These are phyloP conservation scores for Aspiorhynchus laticeps DNA, from an alignment of 2,113 vertebrate species.

Conservation along the genomic window DNA sequence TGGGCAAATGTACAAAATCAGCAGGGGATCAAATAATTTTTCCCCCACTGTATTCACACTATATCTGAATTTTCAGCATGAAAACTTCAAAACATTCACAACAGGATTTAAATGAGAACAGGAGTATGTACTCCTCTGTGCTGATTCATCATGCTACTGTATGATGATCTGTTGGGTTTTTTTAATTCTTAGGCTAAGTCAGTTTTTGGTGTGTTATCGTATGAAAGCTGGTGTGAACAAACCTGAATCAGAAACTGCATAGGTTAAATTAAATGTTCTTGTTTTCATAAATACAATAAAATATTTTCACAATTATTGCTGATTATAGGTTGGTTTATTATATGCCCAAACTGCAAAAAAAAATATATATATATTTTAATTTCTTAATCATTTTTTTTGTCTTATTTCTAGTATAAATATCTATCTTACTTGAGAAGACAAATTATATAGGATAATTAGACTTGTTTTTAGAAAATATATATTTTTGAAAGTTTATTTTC, in stretches of 20 bases:
- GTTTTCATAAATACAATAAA: background rate
- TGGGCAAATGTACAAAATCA: no score
- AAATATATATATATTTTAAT: no score
- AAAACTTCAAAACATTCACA: background rate
- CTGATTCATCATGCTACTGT: background rate
- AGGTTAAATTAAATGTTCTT: background rate
- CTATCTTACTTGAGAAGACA: background rate
- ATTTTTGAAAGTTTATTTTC: background rate
- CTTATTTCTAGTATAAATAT: background rate
- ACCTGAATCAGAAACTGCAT: background rate
- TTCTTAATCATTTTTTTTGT: background rate
- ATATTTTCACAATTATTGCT: background rate
- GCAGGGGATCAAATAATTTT: no score
- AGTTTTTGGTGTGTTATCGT: background rate
- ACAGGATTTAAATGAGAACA: no score
- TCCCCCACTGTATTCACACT: no score
- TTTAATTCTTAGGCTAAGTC: no score
- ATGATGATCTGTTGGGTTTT: background rate
- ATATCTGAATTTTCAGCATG: background rate
- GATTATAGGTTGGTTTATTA: background rate
- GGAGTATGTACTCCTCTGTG: background rate
- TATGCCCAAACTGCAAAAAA: background rate
- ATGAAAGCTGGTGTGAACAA: background rate
- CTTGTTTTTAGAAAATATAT: slow-evolving; percentile 5
- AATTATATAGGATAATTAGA: background rate